phyloP scores from a whole-genome alignment of 2,797 vertebrate genomes.

The Phrynocephalus guinanensis region DNA sequence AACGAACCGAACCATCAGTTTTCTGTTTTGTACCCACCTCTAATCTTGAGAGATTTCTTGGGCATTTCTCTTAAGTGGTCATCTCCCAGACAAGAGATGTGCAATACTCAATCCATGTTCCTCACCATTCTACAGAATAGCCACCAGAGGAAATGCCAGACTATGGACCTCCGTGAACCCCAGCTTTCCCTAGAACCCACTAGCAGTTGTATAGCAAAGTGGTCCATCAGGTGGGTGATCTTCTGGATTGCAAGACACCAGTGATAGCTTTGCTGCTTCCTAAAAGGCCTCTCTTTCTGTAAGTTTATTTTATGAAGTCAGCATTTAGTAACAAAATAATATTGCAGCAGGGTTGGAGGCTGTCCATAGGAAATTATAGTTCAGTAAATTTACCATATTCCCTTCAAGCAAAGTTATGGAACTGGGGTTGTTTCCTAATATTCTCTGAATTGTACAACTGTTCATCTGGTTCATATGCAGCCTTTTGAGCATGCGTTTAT shows the following conservation, averaged over 20 bases:
- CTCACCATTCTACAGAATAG: not conserved
- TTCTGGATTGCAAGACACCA: not conserved
- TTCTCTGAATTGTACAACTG: constrained; percentile 27
- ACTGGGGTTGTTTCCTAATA: not conserved
- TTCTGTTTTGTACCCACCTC: too few relatives aligned
- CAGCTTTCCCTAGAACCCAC: not conserved
- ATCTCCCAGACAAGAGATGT: not conserved
- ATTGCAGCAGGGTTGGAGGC: not conserved
- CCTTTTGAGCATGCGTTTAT: constrained; percentile 47
- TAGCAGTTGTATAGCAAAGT: not conserved
- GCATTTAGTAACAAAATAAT: not conserved
- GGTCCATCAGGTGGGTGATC: not conserved
- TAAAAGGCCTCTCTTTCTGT: too few relatives aligned
- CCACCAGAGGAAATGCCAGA: not conserved
- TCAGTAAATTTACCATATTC: constrained; percentile 2
- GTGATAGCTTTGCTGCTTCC: not conserved
- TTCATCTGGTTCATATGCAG: constrained; percentile 45
- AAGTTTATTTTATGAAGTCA: not conserved
- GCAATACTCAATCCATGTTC: not conserved
- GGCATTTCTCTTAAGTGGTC: not conserved
- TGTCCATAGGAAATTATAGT: not conserved
- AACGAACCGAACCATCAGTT: too few relatives aligned
- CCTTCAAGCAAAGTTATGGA: constrained; percentile 3
- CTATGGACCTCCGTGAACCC: too few relatives aligned
- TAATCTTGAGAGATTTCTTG: too few relatives aligned